phyloP scores from a whole-genome alignment of 2,888 invertebrate genomes.

The Sphaerophoria rueppellii region DNA sequence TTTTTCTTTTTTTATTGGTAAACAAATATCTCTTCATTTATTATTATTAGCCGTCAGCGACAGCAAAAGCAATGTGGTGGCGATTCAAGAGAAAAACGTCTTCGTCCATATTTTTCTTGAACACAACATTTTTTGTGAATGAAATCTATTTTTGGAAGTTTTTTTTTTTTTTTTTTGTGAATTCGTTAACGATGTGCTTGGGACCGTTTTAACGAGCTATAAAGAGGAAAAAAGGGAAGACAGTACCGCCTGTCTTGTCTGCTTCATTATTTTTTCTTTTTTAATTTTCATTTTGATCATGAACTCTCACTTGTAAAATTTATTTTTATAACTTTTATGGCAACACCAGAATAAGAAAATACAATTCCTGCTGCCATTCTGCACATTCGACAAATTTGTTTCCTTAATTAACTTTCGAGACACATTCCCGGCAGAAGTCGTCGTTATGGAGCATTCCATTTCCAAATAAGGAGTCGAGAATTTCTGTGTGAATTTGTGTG shows the following conservation, averaged over 20 bases:
- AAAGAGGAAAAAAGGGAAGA: not conserved
- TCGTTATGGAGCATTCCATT: not conserved
- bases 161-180: too few species aligned
- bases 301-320: conserved; percentile 21
- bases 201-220: not conserved
- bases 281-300: not conserved
- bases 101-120: conserved; percentile 4
- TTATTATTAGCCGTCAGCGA: not conserved
- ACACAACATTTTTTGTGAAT: conserved; percentile 55
- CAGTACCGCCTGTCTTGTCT: not conserved
- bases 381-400: conserved; percentile 58
- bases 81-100: not conserved
- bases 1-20: not conserved
- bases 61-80: conserved; percentile 9
- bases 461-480: too few species aligned
- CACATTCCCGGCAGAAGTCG: conserved; percentile 35
- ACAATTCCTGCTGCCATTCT: conserved; percentile 19
- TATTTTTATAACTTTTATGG: conserved; percentile 38
- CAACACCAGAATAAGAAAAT: conserved; percentile 6
- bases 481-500: too few species aligned
- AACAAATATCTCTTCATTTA: conserved; percentile 17
- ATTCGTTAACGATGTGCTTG: not conserved
- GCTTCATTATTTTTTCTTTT: not conserved
- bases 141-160: conserved; percentile 59
- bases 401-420: conserved; percentile 63